Evolutionary conservation across 2,888 invertebrate genomes (phyloP), one percentile per base, ranked within the genome.

Genomic region (Pristionchus exspectatus): DNA sequence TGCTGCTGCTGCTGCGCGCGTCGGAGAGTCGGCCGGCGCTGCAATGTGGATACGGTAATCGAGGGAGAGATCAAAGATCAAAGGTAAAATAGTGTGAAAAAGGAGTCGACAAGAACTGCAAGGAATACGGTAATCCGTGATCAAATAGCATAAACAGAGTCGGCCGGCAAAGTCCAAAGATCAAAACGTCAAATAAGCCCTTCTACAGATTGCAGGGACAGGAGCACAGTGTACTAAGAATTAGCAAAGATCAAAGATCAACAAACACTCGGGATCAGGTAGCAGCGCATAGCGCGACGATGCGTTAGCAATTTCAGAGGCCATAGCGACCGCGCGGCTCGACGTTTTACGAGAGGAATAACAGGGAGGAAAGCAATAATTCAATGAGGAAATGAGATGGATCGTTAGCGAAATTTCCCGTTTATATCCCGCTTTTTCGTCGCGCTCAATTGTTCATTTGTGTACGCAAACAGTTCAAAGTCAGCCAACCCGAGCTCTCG

Each of bases 11-110:
- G 84, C 56, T 84, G 84, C 84, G 18, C 54, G 56, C 38, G 59
- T 38, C 77, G 77, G 77, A 77, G 77, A 77, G 77, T 77, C 77
- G 56, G 84, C 84, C 10, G 59, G 59, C 59, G 84, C 56, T 84
- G 84, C 84, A 84, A 84, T 1, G n/a, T n/a, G 38, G 59, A 4
- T 59, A 59, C 59, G 18, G 59, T 59, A 59, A 18, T 27, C 24
- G 27, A 72, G 2, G 21, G 77, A 77, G 77, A 77, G 77, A 72
- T 72, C 72, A 72, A 72, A 72, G 72, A 72, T 72, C 72, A 72
- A 72, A 9, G 0, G 18, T 59, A 2, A 21, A 59, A 44, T 44
- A 44, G 44, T 9, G 44, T 9, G 0, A 27, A 50, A 24, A n/a
- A 3, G 7, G 66, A 21, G 14, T n/a, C n/a, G 27, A 24, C 44